Base-by-base conservation (phyloP, 2,113 vertebrate species). In the Heterotis niloticus region DNA sequence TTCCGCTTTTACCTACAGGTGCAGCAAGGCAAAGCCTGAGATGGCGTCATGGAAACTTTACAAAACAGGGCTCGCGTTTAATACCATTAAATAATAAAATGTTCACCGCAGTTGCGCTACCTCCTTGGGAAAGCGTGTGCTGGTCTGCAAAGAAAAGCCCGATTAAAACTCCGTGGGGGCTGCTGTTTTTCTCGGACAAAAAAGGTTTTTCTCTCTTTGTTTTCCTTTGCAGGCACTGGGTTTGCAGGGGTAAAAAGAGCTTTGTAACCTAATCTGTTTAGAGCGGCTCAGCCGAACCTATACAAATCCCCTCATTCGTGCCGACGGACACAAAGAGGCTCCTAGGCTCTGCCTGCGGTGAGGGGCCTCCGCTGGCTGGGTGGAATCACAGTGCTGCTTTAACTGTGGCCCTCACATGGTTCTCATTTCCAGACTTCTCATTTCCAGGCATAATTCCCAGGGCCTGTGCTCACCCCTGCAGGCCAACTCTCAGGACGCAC, bases 231-330 rank as follows among this genome's bases (percentile, higher is more conserved):
- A 64, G 67, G 60, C 70, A 56, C 78, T 44, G 24, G 57, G 71
- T 80, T 66, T 80, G 70, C 11, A n/a, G 23, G 77, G n/a, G 77
- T 34, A 78, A 65, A 79, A 64, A 68, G 72, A 76, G 54, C 80
- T 85, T 80, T 83, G 80, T 82, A 83, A 82, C 64, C 24, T 83
- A 84, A 83, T 80, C 82, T 82, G 79, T 78, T 80, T 74, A 78
- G 64, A 75, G 64, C 60, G 74, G 83, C 74, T 72, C 80, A 29
- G 64, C 77, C 79, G 57, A 72, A 82, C 67, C 67, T 34, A 20
- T 72, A 69, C 78, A 73, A 79, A 85, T 74, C 66, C 44, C 70
- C 44, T 75, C 29, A 64, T 73, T 82, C 79, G 57, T 66, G 34
- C 60, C 78, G 44, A 29, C 14, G 24, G 78, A 76, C 64, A 79